Evolutionary conservation across 2,113 vertebrate species (phyloP), one percentile per base, ranked within the genome.

Genomic region (Pituophis catenifer): DNA sequence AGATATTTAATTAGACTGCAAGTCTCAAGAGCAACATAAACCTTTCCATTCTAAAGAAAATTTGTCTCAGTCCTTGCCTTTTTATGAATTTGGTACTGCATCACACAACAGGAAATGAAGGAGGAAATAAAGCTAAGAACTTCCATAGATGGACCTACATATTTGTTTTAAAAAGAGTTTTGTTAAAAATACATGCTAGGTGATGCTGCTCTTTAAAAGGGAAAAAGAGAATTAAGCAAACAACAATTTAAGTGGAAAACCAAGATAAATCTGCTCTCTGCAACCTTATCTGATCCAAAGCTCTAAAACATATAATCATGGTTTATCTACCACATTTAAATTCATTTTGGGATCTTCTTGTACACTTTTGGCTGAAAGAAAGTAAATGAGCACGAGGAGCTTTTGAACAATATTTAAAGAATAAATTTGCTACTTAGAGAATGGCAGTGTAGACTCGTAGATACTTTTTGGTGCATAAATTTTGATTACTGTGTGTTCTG

Each of bases 1-100:
- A 95, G 96, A 92, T 96, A 89, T 96, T 97, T 94, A 94, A 97
- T 70, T 95, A 96, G 92, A 48, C 94, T 96, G 70, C 93, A 1
- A 86, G 96, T 97, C 96, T n/a, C 0, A 93, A 96, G 96, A 96
- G 92, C 94, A 95, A 95, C 96, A 95, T 90, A 96, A 97, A 97
- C 92, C 92, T 96, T 95, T 94, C 23, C 12, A 26, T 89, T 95
- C 94, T 94, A 95, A 96, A 95, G 91, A 95, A 93, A 94, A 95
- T 70, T 95, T 44, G 55, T 48, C 52, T 88, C 10, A 86, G 85
- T 93, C 93, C 92, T 26, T 93, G 94, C 86, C 9, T 81, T 89
- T 96, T 95, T 24, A 91, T 52, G 59, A 94, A 59, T 92, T 86
- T 95, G 94, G 95, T 94, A 95, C 95, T 96, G 88, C 94, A 70